Evolutionary conservation across 2,888 invertebrate species (phyloP).

Genomic region (Apotomis capreana): DNA sequence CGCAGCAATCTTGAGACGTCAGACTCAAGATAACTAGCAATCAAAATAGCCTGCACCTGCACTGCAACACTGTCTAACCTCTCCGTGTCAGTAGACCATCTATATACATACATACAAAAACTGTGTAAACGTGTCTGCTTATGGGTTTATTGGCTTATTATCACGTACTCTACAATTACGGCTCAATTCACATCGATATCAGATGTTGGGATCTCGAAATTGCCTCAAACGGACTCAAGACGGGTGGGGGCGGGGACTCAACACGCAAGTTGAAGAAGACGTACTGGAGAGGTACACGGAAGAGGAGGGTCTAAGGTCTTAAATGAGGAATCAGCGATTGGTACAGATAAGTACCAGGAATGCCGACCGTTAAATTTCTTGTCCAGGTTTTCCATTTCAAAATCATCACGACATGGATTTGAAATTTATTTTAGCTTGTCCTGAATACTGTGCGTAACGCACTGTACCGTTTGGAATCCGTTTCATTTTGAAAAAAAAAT

Average conservation of each 20-base stretch:
- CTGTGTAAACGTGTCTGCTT: conserved; percentile 19
- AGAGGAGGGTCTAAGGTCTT: conserved; percentile 45
- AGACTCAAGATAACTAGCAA: neutral
- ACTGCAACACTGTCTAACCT: neutral
- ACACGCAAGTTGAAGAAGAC: conserved; percentile 47
- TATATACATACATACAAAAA: conserved; percentile 20
- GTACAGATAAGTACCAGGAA: conserved; percentile 14
- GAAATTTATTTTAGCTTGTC: neutral
- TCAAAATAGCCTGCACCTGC: conserved; percentile 8
- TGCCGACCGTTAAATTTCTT: neutral
- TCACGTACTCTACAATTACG: conserved; percentile 33
- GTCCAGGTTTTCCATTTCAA: neutral
- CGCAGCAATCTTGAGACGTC: neutral
- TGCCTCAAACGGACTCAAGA: conserved; percentile 25
- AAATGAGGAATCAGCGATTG: conserved; percentile 42
- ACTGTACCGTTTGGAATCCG: neutral
- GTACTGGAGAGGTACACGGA: conserved; percentile 42
- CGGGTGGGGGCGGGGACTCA: conserved; percentile 34
- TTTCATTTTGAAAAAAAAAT: neutral
- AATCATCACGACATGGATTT: neutral
- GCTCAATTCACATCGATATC: conserved; percentile 37
- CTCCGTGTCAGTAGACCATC: conserved; percentile 7
- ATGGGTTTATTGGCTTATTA: conserved; percentile 29
- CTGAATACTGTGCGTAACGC: neutral
- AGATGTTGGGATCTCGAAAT: conserved; percentile 35